Evolutionary conservation across 2,888 invertebrate species (phyloP), one percentile per base, ranked within the genome.

Genomic region (Tetranychus truncatus): DNA sequence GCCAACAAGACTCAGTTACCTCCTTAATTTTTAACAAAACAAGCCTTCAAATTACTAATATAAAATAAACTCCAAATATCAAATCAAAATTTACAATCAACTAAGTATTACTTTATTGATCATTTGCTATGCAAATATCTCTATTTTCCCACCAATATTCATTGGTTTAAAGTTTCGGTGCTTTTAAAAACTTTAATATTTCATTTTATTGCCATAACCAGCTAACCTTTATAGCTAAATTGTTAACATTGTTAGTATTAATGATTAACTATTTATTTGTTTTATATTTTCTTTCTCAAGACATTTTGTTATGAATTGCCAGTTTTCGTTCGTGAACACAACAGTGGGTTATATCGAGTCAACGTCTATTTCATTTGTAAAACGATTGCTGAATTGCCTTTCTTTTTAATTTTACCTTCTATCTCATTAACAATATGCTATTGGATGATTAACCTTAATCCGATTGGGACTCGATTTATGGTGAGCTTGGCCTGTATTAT

Each of bases 361-460:
- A 91, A 92, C 80, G 89, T 93, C 0, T 95, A 95, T 83, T 95
- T 92, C 83, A 82, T 95, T 34, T 90, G 91, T 75, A 95, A 95
- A 84, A 92, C 91, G 0, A 80, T 94, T 66, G 91, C 92, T 0
- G 95, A 96, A 72, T 21, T 73, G 15, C 95, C 95, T 0, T 86
- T 93, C 71, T 93, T 93, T 81, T 86, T 91, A 0, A 85, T 89
- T 7, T 88, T 94, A 66, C 94, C 95, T 0, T 81, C 91, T 8
- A 84, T 93, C 6, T 95, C 93, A 83, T 89, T 89, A 0, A 84
- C 88, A 1, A 88, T 94, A 75, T 88, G 88, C 1, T 96, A 96
- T 84, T 95, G 89, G 81, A 88, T 94, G 88, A 88, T 94, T 72
- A 24, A 24, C 8, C 72, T 75, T 24, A 76, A 75, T 45, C 69